Conservation (phyloP, 2,113 vertebrate species). For the Leucopsar rothschildi region DNA sequence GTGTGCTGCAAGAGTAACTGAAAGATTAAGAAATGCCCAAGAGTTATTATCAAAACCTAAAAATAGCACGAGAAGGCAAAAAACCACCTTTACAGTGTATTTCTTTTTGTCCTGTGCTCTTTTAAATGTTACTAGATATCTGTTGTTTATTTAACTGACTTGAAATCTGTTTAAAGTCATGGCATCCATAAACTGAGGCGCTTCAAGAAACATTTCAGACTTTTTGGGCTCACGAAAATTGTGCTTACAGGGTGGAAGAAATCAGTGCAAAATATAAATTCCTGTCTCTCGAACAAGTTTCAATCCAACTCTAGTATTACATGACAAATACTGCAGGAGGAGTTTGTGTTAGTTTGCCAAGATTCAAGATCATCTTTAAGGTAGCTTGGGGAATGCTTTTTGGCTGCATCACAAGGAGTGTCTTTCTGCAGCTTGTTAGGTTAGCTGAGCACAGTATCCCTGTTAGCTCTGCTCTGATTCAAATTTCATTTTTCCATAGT, state of each 20-base stretch:
- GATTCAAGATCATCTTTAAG: neutral
- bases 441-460: neutral
- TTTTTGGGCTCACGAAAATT: neutral
- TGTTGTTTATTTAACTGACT: neutral
- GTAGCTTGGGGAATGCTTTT: neutral
- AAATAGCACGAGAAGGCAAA: neutral
- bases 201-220: neutral
- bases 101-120: neutral
- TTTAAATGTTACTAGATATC: neutral
- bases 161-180: neutral
- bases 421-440: neutral
- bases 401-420: neutral
- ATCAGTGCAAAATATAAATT: neutral
- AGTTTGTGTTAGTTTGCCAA: neutral
- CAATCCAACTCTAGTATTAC: neutral
- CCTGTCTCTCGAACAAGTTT: neutral
- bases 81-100: accelerated
- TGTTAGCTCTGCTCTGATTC: neutral
- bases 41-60: neutral
- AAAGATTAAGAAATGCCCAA: neutral
- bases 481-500: neutral
- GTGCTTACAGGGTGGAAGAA: neutral
- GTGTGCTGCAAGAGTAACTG: neutral
- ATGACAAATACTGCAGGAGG: neutral
- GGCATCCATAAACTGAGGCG: neutral